These are phyloP conservation scores for Euproctis similis DNA, from an alignment of 2,888 invertebrate species.

Conservation along the genomic window DNA sequence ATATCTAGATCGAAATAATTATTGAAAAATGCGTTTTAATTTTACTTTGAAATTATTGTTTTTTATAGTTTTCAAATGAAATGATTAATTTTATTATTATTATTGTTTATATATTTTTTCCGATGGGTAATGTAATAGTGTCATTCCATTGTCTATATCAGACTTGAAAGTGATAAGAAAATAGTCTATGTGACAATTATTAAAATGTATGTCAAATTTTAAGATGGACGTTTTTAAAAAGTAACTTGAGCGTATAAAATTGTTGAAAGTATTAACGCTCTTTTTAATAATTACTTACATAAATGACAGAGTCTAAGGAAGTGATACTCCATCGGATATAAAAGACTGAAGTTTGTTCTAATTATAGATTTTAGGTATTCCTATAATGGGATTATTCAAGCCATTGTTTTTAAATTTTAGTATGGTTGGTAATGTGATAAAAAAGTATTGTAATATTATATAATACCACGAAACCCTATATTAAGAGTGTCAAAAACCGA, in stretches of 20 bases:
- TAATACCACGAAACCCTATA: constrained; percentile 32
- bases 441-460: constrained; percentile 59
- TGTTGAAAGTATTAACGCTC: too few species aligned
- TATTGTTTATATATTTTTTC: too few species aligned
- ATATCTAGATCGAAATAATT: constrained; percentile 47
- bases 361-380: constrained; percentile 50
- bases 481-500: constrained; percentile 37
- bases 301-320: constrained; percentile 30
- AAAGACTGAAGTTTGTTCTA: constrained; percentile 66
- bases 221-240: too few species aligned
- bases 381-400: constrained; percentile 55
- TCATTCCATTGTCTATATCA: too few species aligned
- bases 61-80: constrained; percentile 34
- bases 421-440: constrained; percentile 61
- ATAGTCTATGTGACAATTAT: background rate
- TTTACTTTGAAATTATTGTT: constrained; percentile 42
- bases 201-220: background rate
- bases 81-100: too few species aligned
- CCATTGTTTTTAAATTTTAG: constrained; percentile 54
- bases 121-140: too few species aligned
- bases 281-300: constrained; percentile 19
- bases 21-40: constrained; percentile 46
- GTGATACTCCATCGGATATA: constrained; percentile 51
- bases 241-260: too few species aligned
- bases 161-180: too few species aligned